Evolutionary conservation across 2,797 vertebrate species (phyloP).

Genomic region (Astyanax mexicanus): DNA sequence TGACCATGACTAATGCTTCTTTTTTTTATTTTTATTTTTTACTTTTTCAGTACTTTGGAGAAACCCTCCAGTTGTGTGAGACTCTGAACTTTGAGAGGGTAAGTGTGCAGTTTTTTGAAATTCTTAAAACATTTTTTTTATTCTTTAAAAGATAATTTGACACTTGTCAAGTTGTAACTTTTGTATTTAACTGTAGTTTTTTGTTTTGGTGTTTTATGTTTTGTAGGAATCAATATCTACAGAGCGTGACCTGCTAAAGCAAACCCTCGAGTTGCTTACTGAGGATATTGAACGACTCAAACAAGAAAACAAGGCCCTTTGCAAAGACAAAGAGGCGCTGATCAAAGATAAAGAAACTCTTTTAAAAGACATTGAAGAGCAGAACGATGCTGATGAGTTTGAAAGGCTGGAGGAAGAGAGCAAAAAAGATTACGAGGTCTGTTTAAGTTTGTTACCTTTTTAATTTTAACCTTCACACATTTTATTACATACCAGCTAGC

Average conservation of each 20-base stretch:
- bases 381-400: conserved; percentile 85
- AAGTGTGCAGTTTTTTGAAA: conserved; percentile 19
- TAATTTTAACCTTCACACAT: no score
- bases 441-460: background rate
- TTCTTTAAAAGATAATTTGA: no score
- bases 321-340: conserved; percentile 51
- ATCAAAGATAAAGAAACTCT: conserved; percentile 65
- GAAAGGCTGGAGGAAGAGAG: conserved; percentile 83
- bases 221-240: conserved; percentile 64
- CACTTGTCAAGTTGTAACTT: no score
- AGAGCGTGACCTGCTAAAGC: conserved; percentile 66
- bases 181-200: no score
- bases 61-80: conserved; percentile 86
- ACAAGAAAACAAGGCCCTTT: conserved; percentile 53
- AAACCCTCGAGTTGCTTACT: conserved; percentile 21
- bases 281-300: conserved; percentile 57
- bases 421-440: conserved; percentile 86
- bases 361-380: conserved; percentile 76
- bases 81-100: conserved; percentile 82
- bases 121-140: no score
- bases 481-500: no score
- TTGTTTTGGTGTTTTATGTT: no score
- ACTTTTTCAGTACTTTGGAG: conserved; percentile 72
- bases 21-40: no score
- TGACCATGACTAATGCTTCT: no score